These are phyloP conservation scores for Otocyon megalotis DNA, from an alignment of 2,113 vertebrate genomes.

Conservation along the genomic window DNA sequence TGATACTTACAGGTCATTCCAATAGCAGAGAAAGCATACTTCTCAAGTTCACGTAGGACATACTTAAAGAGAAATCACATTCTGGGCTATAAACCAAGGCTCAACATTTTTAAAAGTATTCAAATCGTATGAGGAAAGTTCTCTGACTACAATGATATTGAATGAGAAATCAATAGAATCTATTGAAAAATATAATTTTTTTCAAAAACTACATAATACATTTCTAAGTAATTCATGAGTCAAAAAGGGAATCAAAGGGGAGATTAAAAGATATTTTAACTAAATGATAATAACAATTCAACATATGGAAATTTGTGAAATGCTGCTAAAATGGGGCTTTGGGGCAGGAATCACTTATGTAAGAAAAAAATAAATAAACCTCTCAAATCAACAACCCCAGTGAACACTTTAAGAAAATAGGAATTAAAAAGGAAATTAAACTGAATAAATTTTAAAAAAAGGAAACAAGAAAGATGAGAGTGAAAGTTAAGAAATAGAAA, in stretches of 20 bases:
- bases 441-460: not conserved
- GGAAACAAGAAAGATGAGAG: not conserved
- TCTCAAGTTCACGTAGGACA: not conserved
- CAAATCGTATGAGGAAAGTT: not conserved
- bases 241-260: not conserved
- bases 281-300: not conserved
- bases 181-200: not conserved
- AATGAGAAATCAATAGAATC: not conserved
- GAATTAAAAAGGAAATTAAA: not conserved
- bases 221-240: not conserved
- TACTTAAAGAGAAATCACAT: not conserved
- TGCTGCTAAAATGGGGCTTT: not conserved
- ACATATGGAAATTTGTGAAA: not conserved
- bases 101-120: not conserved
- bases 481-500: not conserved
- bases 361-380: not conserved
- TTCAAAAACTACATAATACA: not conserved
- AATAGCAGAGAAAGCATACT: not conserved
- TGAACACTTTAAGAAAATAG: not conserved
- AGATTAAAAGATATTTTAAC: not conserved
- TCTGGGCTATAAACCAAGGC: not conserved
- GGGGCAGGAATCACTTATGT: not conserved
- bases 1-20: not conserved
- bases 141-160: not conserved
- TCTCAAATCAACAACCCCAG: not conserved